Evolutionary conservation across 37 sponge, comb jelly and placozoan genomes (phyloP), one percentile per base, ranked within the genome.

Genomic region (Hexactinellida sp.): DNA sequence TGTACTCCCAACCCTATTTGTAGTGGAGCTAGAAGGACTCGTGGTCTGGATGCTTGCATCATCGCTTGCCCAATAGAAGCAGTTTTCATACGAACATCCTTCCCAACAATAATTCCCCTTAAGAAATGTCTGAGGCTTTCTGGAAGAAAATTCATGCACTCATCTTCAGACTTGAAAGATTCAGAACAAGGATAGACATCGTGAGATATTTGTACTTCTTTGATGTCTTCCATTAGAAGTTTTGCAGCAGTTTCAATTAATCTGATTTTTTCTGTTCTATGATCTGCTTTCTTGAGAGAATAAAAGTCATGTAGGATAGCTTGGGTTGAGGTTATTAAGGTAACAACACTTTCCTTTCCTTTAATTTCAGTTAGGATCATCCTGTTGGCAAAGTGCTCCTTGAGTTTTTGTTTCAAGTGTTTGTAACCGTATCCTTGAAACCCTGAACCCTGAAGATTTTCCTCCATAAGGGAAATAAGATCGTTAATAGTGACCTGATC

Each of bases 321-420:
- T 36, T 28, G 63, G 23, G 85, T 82, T n/a, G 30, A 63, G 10
- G 37, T 88, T 82, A 85, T 88, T 36, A 88, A 88, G 23, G 89
- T 85, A 54, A 85, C 85, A 0, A 88, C 89, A 85, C 47, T 84
- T 0, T 36, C n/a, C 83, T 88, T 85, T 36, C 89, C 85, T 85
- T 88, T 88, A 37, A 88, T 88, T 37, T 88, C 89, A 38, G 85
- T 85, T 36, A 38, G 84, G 23, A 88, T 35, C 3, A 88, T 88
- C 41, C 85, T 88, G 19, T 88, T 54, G 0, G 85, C 83, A 38
- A 85, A 88, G 51, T 88, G 82, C 85, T 85, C 89, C 0, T 85
- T 34, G 36, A 88, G 85, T 47, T 39, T 85, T 0, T 5, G 0
- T 32, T 88, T 36, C 89, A 39, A 85, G 54, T 88, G 85, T 3